Percentiles rank a stretch among this genome's conserved stretches.
Conservation (phyloP, 1,140 invertebrate genomes). For the Aphelenchoides avenae region DNA sequence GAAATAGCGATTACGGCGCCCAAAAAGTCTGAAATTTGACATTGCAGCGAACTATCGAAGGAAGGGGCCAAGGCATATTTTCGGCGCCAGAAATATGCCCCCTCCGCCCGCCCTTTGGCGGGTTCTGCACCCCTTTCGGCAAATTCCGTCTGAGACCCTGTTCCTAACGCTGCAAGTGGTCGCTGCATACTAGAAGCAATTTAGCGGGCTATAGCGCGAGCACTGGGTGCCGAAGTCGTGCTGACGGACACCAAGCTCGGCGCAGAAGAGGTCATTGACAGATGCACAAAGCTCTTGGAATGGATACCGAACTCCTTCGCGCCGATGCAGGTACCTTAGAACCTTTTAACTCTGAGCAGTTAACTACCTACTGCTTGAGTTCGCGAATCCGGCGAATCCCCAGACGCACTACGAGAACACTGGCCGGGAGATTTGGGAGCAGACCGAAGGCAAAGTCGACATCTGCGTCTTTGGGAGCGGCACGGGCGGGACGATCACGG, state of each 20-base stretch:
- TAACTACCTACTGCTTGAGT: slow-evolving; percentile 41
- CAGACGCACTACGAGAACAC: slow-evolving; percentile 54
- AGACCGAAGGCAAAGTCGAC: slow-evolving; percentile 56
- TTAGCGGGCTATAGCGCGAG: slow-evolving; percentile 1
- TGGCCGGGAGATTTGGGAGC: slow-evolving; percentile 55
- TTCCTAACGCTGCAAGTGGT: too few relatives aligned
- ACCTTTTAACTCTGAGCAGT: neutral
- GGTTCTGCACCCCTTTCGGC: too few relatives aligned
- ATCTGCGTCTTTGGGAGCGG: slow-evolving; percentile 54
- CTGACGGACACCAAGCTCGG: neutral
- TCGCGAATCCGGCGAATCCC: slow-evolving; percentile 54
- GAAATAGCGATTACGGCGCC: too few relatives aligned
- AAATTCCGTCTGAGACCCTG: too few relatives aligned
- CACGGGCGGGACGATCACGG: slow-evolving; percentile 56
- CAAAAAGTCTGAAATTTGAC: too few relatives aligned
- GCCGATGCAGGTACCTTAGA: slow-evolving; percentile 15
- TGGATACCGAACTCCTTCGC: slow-evolving; percentile 18
- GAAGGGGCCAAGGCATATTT: too few relatives aligned
- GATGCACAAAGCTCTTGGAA: slow-evolving; percentile 4
- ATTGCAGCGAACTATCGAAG: too few relatives aligned
- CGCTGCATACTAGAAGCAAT: too few relatives aligned
- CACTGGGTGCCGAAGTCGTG: slow-evolving; percentile 14
- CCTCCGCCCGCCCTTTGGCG: too few relatives aligned
- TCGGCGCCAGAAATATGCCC: too few relatives aligned
- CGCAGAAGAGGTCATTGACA: slow-evolving; percentile 6